Evolutionary conservation across 2,113 vertebrate genomes (phyloP), one percentile per base, ranked within the genome.

Genomic region (Dunckerocampus dactyliophorus): DNA sequence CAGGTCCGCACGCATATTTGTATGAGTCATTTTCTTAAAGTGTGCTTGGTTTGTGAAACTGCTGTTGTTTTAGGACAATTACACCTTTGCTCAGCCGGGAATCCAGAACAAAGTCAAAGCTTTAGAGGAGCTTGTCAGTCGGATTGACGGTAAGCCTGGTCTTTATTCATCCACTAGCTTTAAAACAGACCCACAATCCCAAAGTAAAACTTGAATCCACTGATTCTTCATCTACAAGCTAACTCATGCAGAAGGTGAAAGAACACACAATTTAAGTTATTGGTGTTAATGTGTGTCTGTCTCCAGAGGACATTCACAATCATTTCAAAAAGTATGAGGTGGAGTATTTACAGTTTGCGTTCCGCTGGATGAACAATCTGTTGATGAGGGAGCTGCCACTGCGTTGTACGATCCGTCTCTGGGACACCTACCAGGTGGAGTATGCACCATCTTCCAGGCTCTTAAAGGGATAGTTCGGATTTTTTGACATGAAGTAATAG

Each of bases 61-160:
- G 2, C 6, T 75, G 1, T 62, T 2, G 6, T 67, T 68, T 12
- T 83, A 98, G 95, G 93, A 97, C 82, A 97, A 98, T 85, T 99
- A 99, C 89, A 99, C 97, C 1, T 99, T 99, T 72, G 97, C 96
- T 69, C 97, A 99, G 78, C 97, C 97, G 0, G 97, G 97, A 14
- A 98, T 99, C 85, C 97, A 99, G 91, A 98, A 93, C 87, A 99
- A 98, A 75, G 97, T 99, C 71, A 98, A 97, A 81, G 96, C 94
- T 2, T 83, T 99, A 80, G 95, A 98, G 85, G 95, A 99, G 86
- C 93, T 99, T 1, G 93, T 99, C 76, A 94, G 95, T 86, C 87
- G 97, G 61, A 98, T 99, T 0, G 97, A 99, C 87, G 95, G 97
- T 99, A 85, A 88, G 93, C 39, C 1, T 3, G 15, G 31, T 17